phyloP scores from a whole-genome alignment of 2,888 invertebrate genomes.

The Subacronicta megacephala region DNA sequence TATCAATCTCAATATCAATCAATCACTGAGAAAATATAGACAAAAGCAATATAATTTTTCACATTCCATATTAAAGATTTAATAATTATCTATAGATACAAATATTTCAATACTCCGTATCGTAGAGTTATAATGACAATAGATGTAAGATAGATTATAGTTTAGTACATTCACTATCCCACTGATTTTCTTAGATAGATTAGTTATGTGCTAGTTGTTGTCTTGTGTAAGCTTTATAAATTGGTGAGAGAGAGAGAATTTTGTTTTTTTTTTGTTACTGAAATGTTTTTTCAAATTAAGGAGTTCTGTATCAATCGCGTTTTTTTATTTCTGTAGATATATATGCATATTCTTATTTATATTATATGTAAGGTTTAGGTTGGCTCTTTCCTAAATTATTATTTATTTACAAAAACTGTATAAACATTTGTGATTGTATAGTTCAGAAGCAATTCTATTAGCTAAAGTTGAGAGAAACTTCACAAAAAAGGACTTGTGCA shows the following conservation, averaged over 20 bases:
- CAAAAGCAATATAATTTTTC: background rate
- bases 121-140: background rate
- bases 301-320: too few species aligned
- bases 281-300: too few species aligned
- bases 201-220: background rate
- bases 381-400: too few species aligned
- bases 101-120: background rate
- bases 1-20: too few species aligned
- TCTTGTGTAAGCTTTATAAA: background rate
- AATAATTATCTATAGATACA: background rate
- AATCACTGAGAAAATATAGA: background rate
- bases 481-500: too few species aligned
- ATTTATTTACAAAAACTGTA: too few species aligned
- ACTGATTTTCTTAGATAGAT: constrained; percentile 2
- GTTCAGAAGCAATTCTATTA: too few species aligned
- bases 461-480: too few species aligned
- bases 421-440: too few species aligned
- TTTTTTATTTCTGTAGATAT: too few species aligned
- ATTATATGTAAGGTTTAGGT: too few species aligned
- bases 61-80: background rate
- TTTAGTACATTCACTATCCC: background rate
- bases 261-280: background rate
- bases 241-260: background rate
- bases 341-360: too few species aligned
- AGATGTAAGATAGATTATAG: background rate